Evolutionary conservation across 1,140 invertebrate species (phyloP), one percentile per base, ranked within the genome.

Genomic region (Grapholita molesta): DNA sequence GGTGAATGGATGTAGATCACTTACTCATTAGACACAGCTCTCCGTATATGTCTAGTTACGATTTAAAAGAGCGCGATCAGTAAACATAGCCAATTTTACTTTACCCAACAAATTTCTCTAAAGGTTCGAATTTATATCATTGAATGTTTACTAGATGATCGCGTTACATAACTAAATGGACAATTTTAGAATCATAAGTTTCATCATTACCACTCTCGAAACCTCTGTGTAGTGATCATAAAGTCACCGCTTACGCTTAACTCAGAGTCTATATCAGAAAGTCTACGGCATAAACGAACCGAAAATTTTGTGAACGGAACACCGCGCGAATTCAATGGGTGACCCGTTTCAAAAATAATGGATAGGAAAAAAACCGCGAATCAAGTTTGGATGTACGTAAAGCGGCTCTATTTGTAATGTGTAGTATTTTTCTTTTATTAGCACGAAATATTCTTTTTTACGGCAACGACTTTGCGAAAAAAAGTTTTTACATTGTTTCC

Each of bases 331-430:
- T 61, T 61, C 12, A 61, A 61, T 61, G 25, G 55, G 55, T 61
- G 55, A 61, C 55, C 55, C 23, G 55, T 61, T 61, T 61, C 12
- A 61, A 61, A 61, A 61, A 61, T 61, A 61, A 61, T 61, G 55
- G 24, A 15, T 15, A 61, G 25, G 24, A 55, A 61, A 52, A 52
- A 48, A 48, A 18, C 42, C 18, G 3, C 18, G 2, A 48, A 21
- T 48, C 15, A n/a, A n/a, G n/a, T 38, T 48, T 48, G 42, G 8
- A 21, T 21, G 42, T 18, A 48, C 42, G 42, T 48, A 48, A 48
- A 48, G 7, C n/a, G 6, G 42, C 9, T 18, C 12, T 12, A n/a
- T 42, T 48, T 48, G 15, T 48, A 7, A 15, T 48, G 15, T 15
- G 8, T 18, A 18, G 42, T 48, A n/a, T 48, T 48, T 21, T 48